phyloP scores from a whole-genome alignment of 1,140 invertebrate genomes.

The Eupristina koningsbergeri region DNA sequence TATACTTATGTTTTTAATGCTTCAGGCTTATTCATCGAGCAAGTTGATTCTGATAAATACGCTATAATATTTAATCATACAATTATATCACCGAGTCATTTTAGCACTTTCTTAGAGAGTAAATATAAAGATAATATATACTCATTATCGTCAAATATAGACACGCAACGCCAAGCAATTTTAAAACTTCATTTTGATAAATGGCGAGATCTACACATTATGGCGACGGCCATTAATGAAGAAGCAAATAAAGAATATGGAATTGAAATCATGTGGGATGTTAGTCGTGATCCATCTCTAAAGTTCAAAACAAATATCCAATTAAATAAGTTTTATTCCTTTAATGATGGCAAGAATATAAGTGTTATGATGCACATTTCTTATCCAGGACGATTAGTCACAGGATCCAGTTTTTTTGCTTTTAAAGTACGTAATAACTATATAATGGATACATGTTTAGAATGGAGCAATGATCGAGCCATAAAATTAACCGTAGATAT shows the following conservation, averaged over 20 bases:
- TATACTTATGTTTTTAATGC: too few relatives aligned
- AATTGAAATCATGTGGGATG: constrained; percentile 85
- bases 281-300: constrained; percentile 84
- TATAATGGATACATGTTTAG: constrained; percentile 68
- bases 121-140: constrained; percentile 80
- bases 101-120: constrained; percentile 77
- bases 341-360: constrained; percentile 75
- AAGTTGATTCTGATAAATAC: constrained; percentile 78
- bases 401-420: constrained; percentile 74
- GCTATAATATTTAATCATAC: constrained; percentile 76
- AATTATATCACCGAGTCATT: constrained; percentile 73
- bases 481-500: constrained; percentile 74
- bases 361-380: constrained; percentile 77
- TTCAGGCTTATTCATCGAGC: constrained; percentile 70
- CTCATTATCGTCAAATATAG: constrained; percentile 73
- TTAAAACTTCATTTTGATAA: constrained; percentile 84
- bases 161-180: constrained; percentile 70
- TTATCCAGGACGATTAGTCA: constrained; percentile 82
- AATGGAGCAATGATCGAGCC: constrained; percentile 75
- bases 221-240: constrained; percentile 75
- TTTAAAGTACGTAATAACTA: constrained; percentile 69
- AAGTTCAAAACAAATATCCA: constrained; percentile 77
- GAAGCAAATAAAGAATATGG: constrained; percentile 77
- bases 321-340: constrained; percentile 64
- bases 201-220: constrained; percentile 81